Percentiles rank a stretch among this genome's conserved stretches.
Evolutionary conservation across 2,113 vertebrate genomes (phyloP).

Genomic region (Empidonax alnorum): DNA sequence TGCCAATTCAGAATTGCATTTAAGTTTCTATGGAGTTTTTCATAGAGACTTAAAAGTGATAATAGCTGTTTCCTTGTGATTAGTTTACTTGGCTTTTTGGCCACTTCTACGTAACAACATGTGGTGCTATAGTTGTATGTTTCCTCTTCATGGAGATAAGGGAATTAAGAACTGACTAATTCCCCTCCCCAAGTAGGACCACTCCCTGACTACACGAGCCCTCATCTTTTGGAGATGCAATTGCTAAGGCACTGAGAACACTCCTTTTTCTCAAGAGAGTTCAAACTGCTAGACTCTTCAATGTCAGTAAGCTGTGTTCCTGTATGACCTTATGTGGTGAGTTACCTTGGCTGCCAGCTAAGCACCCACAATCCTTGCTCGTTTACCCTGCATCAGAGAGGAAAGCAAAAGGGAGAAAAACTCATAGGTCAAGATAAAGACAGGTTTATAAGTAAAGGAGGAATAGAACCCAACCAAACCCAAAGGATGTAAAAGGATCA

Average conservation of each 20-base stretch:
- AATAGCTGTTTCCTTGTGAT: neutral
- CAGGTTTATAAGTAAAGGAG: neutral
- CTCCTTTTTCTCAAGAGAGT: neutral
- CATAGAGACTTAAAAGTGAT: neutral
- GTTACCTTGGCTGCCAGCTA: neutral
- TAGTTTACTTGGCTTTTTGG: neutral
- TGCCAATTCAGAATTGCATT: neutral
- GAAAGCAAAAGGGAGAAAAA: neutral
- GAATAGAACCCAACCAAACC: neutral
- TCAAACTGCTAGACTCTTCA: neutral
- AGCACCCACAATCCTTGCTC: neutral
- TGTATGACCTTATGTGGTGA: neutral
- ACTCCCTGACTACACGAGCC: neutral
- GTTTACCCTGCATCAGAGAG: neutral
- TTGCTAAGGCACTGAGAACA: neutral
- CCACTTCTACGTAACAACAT: neutral
- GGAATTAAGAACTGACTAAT: neutral
- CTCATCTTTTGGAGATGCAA: neutral
- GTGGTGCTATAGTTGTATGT: neutral
- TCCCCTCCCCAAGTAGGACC: neutral
- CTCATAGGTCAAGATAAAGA: neutral
- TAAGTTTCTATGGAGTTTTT: neutral
- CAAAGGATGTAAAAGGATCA: neutral
- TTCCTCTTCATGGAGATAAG: neutral
- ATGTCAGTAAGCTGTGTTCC: neutral